Conservation (phyloP, 2,797 vertebrate species). For the Sebastes elongatus region DNA sequence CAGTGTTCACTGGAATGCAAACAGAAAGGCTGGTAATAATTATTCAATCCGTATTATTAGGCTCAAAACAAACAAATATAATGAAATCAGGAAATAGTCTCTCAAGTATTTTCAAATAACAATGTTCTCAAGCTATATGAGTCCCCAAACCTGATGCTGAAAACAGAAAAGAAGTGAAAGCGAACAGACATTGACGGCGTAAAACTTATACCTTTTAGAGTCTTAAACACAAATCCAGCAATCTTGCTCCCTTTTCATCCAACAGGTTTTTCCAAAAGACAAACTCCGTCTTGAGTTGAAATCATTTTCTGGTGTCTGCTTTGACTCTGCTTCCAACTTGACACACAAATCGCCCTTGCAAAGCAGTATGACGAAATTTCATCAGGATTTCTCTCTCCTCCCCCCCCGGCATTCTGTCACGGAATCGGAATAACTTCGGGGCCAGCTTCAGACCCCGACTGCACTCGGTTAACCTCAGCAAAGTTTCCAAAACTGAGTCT, state of each 20-base stretch:
- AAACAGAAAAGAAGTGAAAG: background rate
- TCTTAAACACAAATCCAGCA: background rate
- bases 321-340: constrained; percentile 1
- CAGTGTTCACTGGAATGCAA: background rate
- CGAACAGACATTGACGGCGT: background rate
- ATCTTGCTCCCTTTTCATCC: background rate
- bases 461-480: constrained; percentile 18
- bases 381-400: constrained; percentile 17
- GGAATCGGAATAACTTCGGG: constrained; percentile 21
- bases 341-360: constrained; percentile 28
- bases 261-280: background rate
- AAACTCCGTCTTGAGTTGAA: constrained; percentile 1
- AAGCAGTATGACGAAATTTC: constrained; percentile 34
- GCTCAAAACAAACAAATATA: background rate
- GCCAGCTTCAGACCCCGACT: constrained; percentile 17
- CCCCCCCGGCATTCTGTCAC: background rate
- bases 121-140: background rate
- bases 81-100: background rate
- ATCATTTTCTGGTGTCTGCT: constrained; percentile 14
- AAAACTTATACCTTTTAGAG: background rate
- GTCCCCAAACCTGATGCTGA: background rate
- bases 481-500: constrained; percentile 13
- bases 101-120: background rate
- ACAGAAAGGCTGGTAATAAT: background rate
- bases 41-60: background rate